Evolutionary conservation across 2,113 vertebrate genomes (phyloP).

Genomic region (Paraplagusia blochii): DNA sequence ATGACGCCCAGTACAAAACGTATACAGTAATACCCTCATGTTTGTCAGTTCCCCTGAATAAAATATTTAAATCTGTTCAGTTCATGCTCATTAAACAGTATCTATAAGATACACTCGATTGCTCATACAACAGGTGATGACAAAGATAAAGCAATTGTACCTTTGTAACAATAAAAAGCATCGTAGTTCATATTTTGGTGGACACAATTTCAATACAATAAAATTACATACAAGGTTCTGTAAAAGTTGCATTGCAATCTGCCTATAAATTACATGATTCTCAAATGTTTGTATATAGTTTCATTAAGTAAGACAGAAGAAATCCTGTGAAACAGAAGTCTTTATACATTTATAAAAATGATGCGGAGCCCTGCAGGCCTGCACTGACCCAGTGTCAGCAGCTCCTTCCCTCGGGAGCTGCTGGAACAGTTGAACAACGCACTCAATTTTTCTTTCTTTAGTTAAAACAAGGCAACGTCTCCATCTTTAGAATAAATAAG

Average conservation of each 20-base stretch:
- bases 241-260: slow-evolving; percentile 96
- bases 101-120: slow-evolving; percentile 99
- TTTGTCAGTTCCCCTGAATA: slow-evolving; percentile 86
- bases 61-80: slow-evolving; percentile 85
- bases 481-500: slow-evolving; percentile 76
- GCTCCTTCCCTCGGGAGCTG: slow-evolving; percentile 71
- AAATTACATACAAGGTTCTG: slow-evolving; percentile 83
- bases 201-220: slow-evolving; percentile 83
- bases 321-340: slow-evolving; percentile 73
- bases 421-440: slow-evolving; percentile 76
- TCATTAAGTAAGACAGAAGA: slow-evolving; percentile 85
- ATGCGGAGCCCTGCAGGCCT: slow-evolving; percentile 73
- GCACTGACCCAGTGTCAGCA: slow-evolving; percentile 47
- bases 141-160: slow-evolving; percentile 84
- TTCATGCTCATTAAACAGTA: slow-evolving; percentile 90
- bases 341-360: slow-evolving; percentile 79
- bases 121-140: slow-evolving; percentile 70
- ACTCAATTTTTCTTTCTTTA: slow-evolving; percentile 69
- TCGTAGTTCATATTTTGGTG: slow-evolving; percentile 79
- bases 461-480: slow-evolving; percentile 80
- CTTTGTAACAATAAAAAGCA: slow-evolving; percentile 87
- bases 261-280: slow-evolving; percentile 85
- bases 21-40: slow-evolving; percentile 87
- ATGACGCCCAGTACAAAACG: slow-evolving; percentile 98
- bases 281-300: slow-evolving; percentile 76